phyloP scores from a whole-genome alignment of 2,797 vertebrate species.

The Mormyrops attenuatus region DNA sequence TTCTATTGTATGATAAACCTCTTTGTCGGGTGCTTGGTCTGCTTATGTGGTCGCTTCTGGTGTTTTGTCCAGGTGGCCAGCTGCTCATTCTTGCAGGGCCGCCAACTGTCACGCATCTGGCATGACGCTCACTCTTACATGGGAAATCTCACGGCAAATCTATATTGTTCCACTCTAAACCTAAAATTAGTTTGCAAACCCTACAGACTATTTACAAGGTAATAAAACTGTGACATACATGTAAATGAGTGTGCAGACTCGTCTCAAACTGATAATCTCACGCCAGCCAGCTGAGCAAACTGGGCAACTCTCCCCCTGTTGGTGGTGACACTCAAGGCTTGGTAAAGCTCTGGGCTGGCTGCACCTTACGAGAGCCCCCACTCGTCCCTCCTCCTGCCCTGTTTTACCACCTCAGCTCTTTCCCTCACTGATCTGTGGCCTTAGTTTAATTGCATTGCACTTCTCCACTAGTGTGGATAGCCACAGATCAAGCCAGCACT shows the following conservation, averaged over 20 bases:
- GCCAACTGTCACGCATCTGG: background rate
- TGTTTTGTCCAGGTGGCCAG: background rate
- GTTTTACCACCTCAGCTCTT: background rate
- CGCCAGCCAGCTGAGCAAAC: background rate
- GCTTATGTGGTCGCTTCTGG: background rate
- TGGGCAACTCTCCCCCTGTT: background rate
- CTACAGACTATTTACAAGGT: background rate
- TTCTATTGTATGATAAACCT: background rate
- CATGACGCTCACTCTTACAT: background rate
- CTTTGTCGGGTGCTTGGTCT: background rate
- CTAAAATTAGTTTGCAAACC: background rate
- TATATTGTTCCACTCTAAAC: background rate
- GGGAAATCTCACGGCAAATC: background rate
- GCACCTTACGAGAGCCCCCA: background rate
- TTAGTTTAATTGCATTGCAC: background rate
- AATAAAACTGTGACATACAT: background rate
- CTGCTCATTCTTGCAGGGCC: background rate
- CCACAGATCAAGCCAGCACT: background rate
- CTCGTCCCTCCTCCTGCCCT: background rate
- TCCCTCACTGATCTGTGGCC: background rate
- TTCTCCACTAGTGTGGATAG: background rate
- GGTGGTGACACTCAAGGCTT: background rate
- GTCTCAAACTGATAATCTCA: background rate
- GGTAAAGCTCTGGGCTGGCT: background rate
- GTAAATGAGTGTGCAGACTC: background rate